Evolutionary conservation across 2,888 invertebrate species (phyloP), one percentile per base, ranked within the genome.

Genomic region (Ornithoptera alexandrae): DNA sequence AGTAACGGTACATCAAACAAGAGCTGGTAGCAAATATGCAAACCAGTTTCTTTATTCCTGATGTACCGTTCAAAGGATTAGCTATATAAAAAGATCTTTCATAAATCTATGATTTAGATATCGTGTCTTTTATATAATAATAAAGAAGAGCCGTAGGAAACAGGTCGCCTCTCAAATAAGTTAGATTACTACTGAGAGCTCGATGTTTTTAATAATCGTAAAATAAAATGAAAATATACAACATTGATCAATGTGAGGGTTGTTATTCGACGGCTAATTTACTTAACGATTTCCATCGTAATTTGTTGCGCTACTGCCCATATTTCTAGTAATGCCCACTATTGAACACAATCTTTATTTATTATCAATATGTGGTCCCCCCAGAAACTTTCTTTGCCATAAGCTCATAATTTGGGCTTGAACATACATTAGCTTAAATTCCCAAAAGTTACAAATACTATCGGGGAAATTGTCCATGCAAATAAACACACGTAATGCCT

Each of bases 1-100:
- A 58, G 57, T 15, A 8, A 58, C 50, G 66, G 30, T 50, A 50
- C 50, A 42, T 66, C 60, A 59, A 66, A 66, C 46, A 66, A n/a
- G 57, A 53, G 22, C 7, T 10, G 22, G 46, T 58, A 60, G 66
- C 59, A 60, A 66, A 66, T 66, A 66, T 66, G 66, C 30, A 36
- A 24, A 18, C 36, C 46, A 15, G 59, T n/a, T 60, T 66, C 20
- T 66, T 50, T 46, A 46, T 18, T 39, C 65, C 42, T n/a, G 17
- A 42, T 59, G 46, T 59, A 59, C 58, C 18, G 65, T 10, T 24
- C 57, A 20, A 57, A 65, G 39, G 18, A 53, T 53, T 53, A n/a
- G 53, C 46, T 46, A 18, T 15, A 46, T 46, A 46, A 10, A 46
- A 46, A 46, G 46, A 46, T 15, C 3, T 46, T 46, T 15, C 46